These are phyloP conservation scores for Dugesia japonica DNA, from an alignment of 2,888 invertebrate genomes.

Conservation along the genomic window DNA sequence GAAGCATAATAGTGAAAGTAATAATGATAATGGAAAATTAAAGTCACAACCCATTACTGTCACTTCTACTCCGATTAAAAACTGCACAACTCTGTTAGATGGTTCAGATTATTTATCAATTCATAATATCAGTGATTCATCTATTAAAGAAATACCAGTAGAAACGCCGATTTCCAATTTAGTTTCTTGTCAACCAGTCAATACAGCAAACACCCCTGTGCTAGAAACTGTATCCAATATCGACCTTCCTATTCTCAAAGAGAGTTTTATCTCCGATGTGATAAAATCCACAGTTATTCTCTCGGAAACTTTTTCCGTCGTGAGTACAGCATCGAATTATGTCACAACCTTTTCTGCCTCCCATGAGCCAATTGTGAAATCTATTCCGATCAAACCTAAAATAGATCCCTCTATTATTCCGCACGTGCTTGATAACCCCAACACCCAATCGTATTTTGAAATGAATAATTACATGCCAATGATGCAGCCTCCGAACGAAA, in stretches of 20 bases:
- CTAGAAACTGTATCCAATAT: not conserved
- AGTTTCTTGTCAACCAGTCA: not conserved
- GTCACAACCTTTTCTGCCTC: not conserved
- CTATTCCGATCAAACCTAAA: not conserved
- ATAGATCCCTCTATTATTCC: not conserved
- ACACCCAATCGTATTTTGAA: not conserved
- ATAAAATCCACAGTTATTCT: not conserved
- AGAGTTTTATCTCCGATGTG: not conserved
- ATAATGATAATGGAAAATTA: too few relatives aligned
- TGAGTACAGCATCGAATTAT: not conserved
- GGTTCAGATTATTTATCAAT: conserved; percentile 5
- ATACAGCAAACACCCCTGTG: not conserved
- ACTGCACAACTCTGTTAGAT: not conserved
- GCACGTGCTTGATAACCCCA: not conserved
- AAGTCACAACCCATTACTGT: too few relatives aligned
- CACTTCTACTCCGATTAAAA: conserved; percentile 24
- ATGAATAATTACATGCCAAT: not conserved
- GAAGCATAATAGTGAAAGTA: too few relatives aligned
- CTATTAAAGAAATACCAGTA: not conserved
- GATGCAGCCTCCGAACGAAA: not conserved
- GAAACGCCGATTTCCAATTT: not conserved
- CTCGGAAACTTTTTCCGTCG: not conserved
- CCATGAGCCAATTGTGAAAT: not conserved
- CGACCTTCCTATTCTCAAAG: not conserved
- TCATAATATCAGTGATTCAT: conserved; percentile 6